These are phyloP conservation scores for Aphelocoma californica DNA, from an alignment of 2,797 vertebrate species.

Conservation along the genomic window DNA sequence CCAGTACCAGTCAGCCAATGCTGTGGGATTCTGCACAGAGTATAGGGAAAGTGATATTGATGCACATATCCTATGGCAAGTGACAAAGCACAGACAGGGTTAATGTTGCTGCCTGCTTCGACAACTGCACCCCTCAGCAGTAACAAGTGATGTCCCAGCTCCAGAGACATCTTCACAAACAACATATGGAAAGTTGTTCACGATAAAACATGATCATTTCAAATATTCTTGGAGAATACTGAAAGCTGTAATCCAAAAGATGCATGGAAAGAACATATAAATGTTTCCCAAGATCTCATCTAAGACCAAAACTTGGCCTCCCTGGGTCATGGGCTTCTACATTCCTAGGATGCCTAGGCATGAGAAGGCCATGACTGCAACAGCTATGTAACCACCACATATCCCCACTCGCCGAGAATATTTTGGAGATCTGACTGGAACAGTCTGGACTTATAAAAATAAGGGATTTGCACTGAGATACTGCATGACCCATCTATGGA, in stretches of 20 bases:
- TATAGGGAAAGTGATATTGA: not conserved
- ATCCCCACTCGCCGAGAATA: not conserved
- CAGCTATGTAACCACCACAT: not conserved
- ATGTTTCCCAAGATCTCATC: slow-evolving; percentile 4
- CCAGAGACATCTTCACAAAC: not conserved
- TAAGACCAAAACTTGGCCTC: not conserved
- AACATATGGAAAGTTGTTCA: not conserved
- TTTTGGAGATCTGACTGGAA: not conserved
- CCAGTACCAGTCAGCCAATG: not conserved
- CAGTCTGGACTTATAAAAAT: not conserved
- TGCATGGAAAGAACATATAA: not conserved
- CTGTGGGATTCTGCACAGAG: not conserved
- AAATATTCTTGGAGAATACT: not conserved
- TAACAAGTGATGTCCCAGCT: not conserved
- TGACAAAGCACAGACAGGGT: not conserved
- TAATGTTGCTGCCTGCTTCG: not conserved
- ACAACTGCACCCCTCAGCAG: not conserved
- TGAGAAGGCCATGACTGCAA: not conserved
- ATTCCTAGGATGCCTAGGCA: slow-evolving; percentile 34
- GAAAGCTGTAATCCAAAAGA: not conserved
- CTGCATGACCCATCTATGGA: not conserved
- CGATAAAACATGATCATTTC: not conserved
- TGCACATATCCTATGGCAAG: not conserved
- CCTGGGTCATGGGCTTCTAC: not conserved
- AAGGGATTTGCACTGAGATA: not conserved